A percentile compares a stretch with the other conserved stretches of the same genome.
phyloP scores from a whole-genome alignment of 2,113 vertebrate species.

The Fregetta grallaria region DNA sequence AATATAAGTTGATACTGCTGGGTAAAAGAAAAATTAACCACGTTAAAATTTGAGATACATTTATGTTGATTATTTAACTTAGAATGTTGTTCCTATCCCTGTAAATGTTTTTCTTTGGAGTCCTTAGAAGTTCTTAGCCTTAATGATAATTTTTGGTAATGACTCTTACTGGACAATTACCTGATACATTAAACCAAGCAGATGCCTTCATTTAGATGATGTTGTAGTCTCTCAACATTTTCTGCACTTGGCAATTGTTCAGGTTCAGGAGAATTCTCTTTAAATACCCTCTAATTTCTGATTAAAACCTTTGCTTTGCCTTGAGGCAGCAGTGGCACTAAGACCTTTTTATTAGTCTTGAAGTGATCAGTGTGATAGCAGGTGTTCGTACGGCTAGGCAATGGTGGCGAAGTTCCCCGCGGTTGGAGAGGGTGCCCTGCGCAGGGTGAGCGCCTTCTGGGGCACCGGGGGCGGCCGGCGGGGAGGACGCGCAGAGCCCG shows the following conservation, averaged over 20 bases:
- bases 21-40: not conserved
- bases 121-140: not conserved
- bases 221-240: not conserved
- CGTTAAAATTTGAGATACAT: not conserved
- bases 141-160: not conserved
- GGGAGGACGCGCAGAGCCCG: fast-evolving
- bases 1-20: not conserved
- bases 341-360: fast-evolving
- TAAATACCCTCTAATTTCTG: not conserved
- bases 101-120: not conserved
- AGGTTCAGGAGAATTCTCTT: not conserved
- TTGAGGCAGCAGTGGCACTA: fast-evolving
- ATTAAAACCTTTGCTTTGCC: not conserved
- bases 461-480: fast-evolving
- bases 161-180: not conserved
- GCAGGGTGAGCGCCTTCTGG: fast-evolving
- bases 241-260: not conserved
- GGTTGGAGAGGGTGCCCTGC: fast-evolving
- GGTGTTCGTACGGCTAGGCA: not conserved
- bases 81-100: not conserved
- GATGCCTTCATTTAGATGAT: not conserved
- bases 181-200: not conserved
- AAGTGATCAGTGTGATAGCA: fast-evolving
- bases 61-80: not conserved
- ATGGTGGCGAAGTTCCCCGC: fast-evolving